phyloP scores from a whole-genome alignment of 2,797 vertebrate species.

The Enoplosus armatus region DNA sequence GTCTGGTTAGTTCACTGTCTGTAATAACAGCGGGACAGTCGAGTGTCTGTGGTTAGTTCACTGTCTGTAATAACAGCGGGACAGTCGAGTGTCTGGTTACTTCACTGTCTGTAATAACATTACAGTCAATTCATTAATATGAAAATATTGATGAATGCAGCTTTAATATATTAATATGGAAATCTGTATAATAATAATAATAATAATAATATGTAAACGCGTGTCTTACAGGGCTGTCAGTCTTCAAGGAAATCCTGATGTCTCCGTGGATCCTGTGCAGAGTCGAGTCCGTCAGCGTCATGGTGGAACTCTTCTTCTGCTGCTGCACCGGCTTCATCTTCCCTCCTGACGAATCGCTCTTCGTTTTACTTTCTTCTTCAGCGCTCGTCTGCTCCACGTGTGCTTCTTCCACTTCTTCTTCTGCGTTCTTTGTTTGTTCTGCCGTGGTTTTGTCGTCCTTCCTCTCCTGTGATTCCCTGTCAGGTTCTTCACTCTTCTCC shows the following conservation, averaged over 20 bases:
- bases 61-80: too few relatives aligned
- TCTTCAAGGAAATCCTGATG: slow-evolving; percentile 83
- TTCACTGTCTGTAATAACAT: too few relatives aligned
- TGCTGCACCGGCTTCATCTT: background rate
- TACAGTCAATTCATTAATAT: too few relatives aligned
- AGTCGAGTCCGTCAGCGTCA: slow-evolving; percentile 78
- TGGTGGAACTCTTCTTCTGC: slow-evolving; percentile 19
- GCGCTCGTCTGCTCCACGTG: background rate
- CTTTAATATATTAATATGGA: too few relatives aligned
- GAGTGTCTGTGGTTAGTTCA: too few relatives aligned
- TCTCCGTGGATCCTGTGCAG: slow-evolving; percentile 85
- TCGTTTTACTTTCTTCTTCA: background rate
- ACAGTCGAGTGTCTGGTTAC: too few relatives aligned
- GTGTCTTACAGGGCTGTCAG: slow-evolving; percentile 69
- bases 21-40: too few relatives aligned
- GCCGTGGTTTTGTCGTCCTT: background rate
- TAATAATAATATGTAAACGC: background rate
- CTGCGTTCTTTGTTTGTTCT: background rate
- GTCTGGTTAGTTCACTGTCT: too few relatives aligned
- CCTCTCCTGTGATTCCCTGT: background rate
- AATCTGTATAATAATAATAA: too few relatives aligned
- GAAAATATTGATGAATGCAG: too few relatives aligned
- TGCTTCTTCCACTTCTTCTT: too few relatives aligned
- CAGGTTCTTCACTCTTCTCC: background rate
- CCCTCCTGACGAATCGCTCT: rapidly evolving